Base-by-base conservation (phyloP, 92 coral and sea anemone genomes). In the Epizoanthus rinbou region DNA sequence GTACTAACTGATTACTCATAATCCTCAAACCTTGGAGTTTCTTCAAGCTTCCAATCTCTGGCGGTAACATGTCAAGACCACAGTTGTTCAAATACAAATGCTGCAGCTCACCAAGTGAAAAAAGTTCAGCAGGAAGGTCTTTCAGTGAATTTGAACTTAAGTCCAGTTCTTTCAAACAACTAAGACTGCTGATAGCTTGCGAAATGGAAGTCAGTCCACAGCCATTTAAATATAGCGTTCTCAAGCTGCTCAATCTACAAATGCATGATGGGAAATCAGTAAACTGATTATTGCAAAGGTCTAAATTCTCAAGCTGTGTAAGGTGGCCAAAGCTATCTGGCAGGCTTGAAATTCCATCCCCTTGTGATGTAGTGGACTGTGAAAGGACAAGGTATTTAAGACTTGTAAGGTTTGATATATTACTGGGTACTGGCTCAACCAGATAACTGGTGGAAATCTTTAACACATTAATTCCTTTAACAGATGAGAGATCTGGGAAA, bases 31-130 rank as follows among this genome's bases (percentile, higher is more conserved):
- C 89, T 64, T 86, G 87, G 50, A 96, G 87, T 57, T 80, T 87
- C 62, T 57, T 75, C 78, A 96, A 72, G 28, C 87, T 86, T 63
- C 86, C 95, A 76, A 94, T 91, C 47, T 87, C 94, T 59, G 85
- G 87, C 7, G 92, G 92, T 63, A 96, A 85, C 28, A 43, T 76
- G 18, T 25, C 16, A 52, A 96, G 85, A 8, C 60, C 52, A 64
- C 96, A 92, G 37, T 90, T 90, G 8, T 87, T 90, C 28, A 94
- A 72, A 82, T 95, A 95, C 76, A 95, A 68, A 22, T 84, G 87
- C 72, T 85, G 80, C 58, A 95, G 78, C 11, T 85, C 76, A 58
- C 88, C 87, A 63, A 95, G 95, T 47, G 54, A 56, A 64, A 91
- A 91, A 31, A 95, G 73, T 39, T 86, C 93, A 9, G 71, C 15